Base-by-base conservation (phyloP, 2,888 invertebrate genomes). In the Melitaea athalia region DNA sequence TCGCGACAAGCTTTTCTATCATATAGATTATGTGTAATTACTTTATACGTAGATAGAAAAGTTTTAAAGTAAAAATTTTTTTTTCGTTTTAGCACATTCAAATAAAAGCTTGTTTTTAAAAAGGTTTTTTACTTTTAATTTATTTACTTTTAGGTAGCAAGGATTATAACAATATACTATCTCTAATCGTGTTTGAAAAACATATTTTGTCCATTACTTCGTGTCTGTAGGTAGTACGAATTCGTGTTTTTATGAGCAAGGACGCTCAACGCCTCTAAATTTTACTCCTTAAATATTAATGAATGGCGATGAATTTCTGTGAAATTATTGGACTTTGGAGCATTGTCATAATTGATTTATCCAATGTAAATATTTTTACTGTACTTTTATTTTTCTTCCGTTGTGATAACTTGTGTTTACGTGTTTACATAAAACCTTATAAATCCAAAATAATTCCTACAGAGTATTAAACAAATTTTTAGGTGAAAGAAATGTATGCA, bases 161-260 rank as follows among this genome's bases (percentile, higher is more conserved):
- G 33, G 24, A 55, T 33, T 31, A 55, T n/a, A 57, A 57, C 42
- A 8, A 15, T 15, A 33, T 42, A 8, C 15, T 15, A n/a, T 11
- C 55, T 60, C 59, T n/a, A 59, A 63, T 63, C 60, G 60, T 63
- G 68, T 63, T 60, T 57, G 67, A 62, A 53, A 69, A 70, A 72
- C 70, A 73, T 73, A 73, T 68, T 72, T 72, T 71, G 71, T 70
- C 73, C 68, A 70, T 73, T 71, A 71, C 69, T 74, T 72, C 73
- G 71, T 74, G 73, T 68, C 64, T 55, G 67, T 50, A 63, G 67
- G 71, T 74, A 70, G 68, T 74, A 69, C 67, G 73, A 74, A 70
- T 72, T 70, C 68, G 57, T 63, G 68, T 71, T 73, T 74, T 74
- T 72, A 73, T 70, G 73, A 74, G 47, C 67, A 64, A 59, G 17